Evolutionary conservation across 2,888 invertebrate genomes (phyloP).

Genomic region (Cosmorhoe ocellata): DNA sequence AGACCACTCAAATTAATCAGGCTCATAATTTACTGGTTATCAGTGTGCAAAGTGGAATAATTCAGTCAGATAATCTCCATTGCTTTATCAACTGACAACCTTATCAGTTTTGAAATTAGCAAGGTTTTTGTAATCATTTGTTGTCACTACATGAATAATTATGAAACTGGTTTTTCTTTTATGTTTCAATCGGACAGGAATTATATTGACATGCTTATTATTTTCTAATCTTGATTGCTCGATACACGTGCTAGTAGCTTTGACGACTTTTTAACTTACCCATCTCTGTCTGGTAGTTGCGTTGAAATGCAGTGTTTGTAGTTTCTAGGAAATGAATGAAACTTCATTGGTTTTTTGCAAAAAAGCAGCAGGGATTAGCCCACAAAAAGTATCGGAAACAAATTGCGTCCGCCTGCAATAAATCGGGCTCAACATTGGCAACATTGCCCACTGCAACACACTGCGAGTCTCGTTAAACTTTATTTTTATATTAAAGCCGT

Average conservation of each 20-base stretch:
- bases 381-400: conserved; percentile 65
- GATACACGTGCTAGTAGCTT: too few species aligned
- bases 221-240: too few species aligned
- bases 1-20: conserved; percentile 32
- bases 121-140: conserved; percentile 21
- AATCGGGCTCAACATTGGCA: conserved; percentile 70
- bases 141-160: background rate
- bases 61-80: conserved; percentile 69
- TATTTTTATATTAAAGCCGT: conserved; percentile 78
- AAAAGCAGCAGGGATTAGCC: conserved; percentile 49
- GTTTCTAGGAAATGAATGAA: conserved; percentile 20
- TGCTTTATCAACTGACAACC: conserved; percentile 61
- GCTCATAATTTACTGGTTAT: conserved; percentile 41
- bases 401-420: conserved; percentile 67
- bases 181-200: too few species aligned
- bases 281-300: too few species aligned
- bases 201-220: too few species aligned
- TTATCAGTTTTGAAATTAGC: conserved; percentile 43
- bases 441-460: conserved; percentile 42
- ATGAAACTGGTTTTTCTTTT: too few species aligned
- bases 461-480: conserved; percentile 75
- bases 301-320: background rate
- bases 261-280: too few species aligned
- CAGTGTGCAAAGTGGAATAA: conserved; percentile 60
- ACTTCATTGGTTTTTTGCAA: conserved; percentile 18